Evolutionary conservation across 2,888 invertebrate species (phyloP), one percentile per base, ranked within the genome.

Genomic region (Pterostichus madidus): DNA sequence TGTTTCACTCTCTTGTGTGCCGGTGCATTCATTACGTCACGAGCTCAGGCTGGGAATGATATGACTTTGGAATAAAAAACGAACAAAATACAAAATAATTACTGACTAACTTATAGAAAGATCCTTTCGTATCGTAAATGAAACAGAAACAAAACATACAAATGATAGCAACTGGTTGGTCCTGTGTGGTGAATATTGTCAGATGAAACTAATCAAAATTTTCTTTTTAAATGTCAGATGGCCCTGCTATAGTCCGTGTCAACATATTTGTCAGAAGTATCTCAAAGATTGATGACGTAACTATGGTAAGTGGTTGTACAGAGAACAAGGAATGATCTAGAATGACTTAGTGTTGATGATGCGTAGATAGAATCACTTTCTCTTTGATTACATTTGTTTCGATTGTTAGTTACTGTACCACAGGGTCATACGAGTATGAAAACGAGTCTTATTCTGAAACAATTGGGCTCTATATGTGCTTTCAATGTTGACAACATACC

Each of bases 231-330:
- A 90, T 90, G 89, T 90, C 91, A 94, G 96, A 96, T 96, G 98
- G 98, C 91, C 97, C 98, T 91, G 97, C 98, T 91, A 94, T 96
- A 92, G 98, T 98, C 92, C 94, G 94, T 93, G 97, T 98, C 94
- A 98, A 98, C 96, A 97, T 98, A 93, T 97, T 97, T 95, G 96
- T 98, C 93, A 94, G 98, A 94, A 98, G 98, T 96, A 97, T 98
- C 93, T 97, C 97, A 93, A 97, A 98, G 94, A 98, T 98, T 93
- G 98, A 98, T 95, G 98, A 98, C 94, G 97, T 98, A 92, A 98
- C 97, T 89, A 98, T 98, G 98, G 98, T 98, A 96, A 97, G 97
- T 97, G 91, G 89, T 88, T 89, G 87, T 87, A 83, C 76, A 83
- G 83, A 83, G 53, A 83, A 77, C 81, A 77, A 80, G 79, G 83